Evolutionary conservation across 2,113 vertebrate species (phyloP), one percentile per base, ranked within the genome.

Genomic region (Harpagus bidentatus): DNA sequence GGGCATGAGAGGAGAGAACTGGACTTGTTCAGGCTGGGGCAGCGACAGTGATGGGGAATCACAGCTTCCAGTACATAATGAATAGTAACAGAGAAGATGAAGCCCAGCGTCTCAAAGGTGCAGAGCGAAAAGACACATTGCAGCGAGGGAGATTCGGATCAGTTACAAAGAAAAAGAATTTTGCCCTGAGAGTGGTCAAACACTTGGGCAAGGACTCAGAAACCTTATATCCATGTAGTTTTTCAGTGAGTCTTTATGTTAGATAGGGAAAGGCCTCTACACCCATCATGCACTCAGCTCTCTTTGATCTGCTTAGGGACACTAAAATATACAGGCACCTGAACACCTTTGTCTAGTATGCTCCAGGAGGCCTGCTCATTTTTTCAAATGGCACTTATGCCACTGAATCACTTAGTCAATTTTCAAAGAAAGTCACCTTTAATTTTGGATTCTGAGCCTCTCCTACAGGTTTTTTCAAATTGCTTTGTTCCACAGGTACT

Each of bases 21-120:
- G 73, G 32, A 47, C n/a, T 80, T 20, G n/a, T 18, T 58, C 43
- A 65, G 53, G 53, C 65, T 63, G 61, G 9, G 31, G 29, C 40
- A 40, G 31, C 45, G 45, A 22, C 13, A 69, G 63, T 0, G 0
- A 8, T 6, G 29, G 48, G 66, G 76, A 71, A 67, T 16, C 0
- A 0, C 11, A 67, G 25, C 52, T 88, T 52, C 66, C 32, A 2
- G n/a, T 17, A 56, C 10, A 11, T 12, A 20, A 2, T 7, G 16
- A 26, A 43, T 47, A 26, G 23, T 43, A 28, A 59, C 4, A 36
- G 36, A 61, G 19, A 28, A 83, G 19, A 36, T 36, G 69, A 61
- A 62, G 63, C 40, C 59, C 11, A 1, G 40, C 40, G 9, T 84
- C 69, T 61, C 62, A 31, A 61, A 50, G 62, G 6, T 23, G 13